Evolutionary conservation across 2,113 vertebrate species (phyloP), one percentile per base, ranked within the genome.

Genomic region (Mobula hypostoma): DNA sequence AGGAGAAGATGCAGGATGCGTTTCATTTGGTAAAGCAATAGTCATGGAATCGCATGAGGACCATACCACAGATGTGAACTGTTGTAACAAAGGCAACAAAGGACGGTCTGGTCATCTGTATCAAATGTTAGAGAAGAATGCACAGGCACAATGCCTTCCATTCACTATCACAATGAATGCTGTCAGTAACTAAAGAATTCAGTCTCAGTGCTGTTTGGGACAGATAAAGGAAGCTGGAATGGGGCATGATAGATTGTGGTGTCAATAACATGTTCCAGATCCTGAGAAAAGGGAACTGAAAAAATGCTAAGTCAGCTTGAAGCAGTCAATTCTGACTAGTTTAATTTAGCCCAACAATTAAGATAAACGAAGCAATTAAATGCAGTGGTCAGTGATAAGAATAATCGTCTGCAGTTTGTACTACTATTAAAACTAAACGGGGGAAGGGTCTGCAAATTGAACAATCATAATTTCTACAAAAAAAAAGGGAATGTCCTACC

Each of bases 401-500:
- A 58, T 27, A 58, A 27, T 56, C 12, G 5, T 56, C 12, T 85
- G 82, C 14, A 27, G 7, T 85, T 40, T 85, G 48, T 85, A 85
- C 24, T 56, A 85, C 82, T 19, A 87, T 87, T 61, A 87, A 85
- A 27, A 24, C 27, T 87, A 87, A 58, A 61, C 58, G 56, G 56
- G 72, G 56, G 83, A 87, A 87, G 15, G 17, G 12, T 79, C 77
- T 21, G 56, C 56, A 87, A 93, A 74, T 74, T 93, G 48, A 74
- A 93, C 91, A 93, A 29, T 93, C 7, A 93, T 93, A 24, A 93
- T 48, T 93, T 72, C 21, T 48, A 48, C 12, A 48, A 74, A 27
- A 48, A 36, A n/a, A 91, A 76, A 74, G 91, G 90, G 32, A 94
- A 79, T 56, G 2, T 95, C 97, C 96, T 96, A 99, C 99, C 98